phyloP scores from a whole-genome alignment of 2,113 vertebrate genomes.

The Oxygymnocypris stewartii region DNA sequence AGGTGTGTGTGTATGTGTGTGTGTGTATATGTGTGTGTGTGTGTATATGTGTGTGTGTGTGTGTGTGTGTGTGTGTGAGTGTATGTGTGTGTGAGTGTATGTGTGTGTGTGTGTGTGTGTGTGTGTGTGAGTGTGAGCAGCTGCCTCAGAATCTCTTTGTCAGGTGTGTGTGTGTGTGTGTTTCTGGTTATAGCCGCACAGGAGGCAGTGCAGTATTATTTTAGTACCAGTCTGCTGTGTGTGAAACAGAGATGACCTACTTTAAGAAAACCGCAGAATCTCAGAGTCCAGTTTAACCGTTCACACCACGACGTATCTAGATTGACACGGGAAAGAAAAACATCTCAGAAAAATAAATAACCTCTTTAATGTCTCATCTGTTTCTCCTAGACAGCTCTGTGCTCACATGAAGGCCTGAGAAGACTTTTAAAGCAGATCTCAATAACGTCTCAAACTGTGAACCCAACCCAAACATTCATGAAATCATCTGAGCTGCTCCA shows the following conservation, averaged over 20 bases:
- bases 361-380: too few species aligned
- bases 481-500: too few species aligned
- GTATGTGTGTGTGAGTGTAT: background rate
- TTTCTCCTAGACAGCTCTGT: too few species aligned
- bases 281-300: background rate
- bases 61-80: background rate
- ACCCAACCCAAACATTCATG: too few species aligned
- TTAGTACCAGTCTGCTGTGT: background rate
- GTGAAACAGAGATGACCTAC: conserved; percentile 24
- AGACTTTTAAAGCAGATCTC: background rate
- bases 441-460: background rate
- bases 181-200: conserved; percentile 9
- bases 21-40: too few species aligned
- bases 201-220: conserved; percentile 24
- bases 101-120: background rate
- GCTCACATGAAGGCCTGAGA: background rate
- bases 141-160: conserved; percentile 34
- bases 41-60: conserved; percentile 12
- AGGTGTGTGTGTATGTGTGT: conserved; percentile 37
- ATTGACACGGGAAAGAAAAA: background rate
- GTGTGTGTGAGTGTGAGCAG: conserved; percentile 28
- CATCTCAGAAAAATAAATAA: background rate
- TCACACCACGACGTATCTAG: background rate
- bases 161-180: conserved; percentile 27
- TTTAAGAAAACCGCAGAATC: conserved; percentile 32